These are phyloP conservation scores for Mormoops blainvillei DNA, from an alignment of 2,113 vertebrate genomes.

Conservation along the genomic window DNA sequence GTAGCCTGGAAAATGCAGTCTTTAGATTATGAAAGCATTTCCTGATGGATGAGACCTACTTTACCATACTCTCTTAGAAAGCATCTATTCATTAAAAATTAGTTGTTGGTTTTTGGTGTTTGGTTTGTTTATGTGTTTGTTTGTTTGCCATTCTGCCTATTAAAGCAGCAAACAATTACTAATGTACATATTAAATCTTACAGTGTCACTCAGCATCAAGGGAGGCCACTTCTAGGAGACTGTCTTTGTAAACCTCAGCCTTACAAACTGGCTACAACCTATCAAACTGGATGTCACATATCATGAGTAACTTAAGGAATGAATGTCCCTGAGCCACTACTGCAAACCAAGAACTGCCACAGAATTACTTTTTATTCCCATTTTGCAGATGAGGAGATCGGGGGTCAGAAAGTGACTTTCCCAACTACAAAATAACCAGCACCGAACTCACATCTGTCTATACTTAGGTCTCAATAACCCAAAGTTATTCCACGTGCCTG, in stretches of 20 bases:
- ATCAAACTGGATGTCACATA: background rate
- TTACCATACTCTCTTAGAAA: background rate
- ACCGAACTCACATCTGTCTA: background rate
- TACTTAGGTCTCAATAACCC: background rate
- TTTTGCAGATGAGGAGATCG: background rate
- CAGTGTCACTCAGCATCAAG: background rate
- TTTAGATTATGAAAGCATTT: background rate
- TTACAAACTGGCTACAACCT: background rate
- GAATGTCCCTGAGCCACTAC: background rate
- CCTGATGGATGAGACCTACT: background rate
- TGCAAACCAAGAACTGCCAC: background rate
- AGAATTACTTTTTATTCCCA: background rate
- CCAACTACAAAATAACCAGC: background rate
- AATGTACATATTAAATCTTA: background rate
- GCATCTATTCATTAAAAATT: background rate
- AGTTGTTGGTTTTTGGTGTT: background rate
- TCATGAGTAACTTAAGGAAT: background rate
- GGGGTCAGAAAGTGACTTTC: background rate
- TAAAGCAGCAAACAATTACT: background rate
- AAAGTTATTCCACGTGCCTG: background rate
- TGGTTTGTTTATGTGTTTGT: background rate
- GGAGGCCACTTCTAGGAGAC: background rate
- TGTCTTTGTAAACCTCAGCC: background rate
- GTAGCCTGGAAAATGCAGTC: background rate
- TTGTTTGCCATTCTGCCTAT: background rate